A percentile compares a stretch with the other conserved stretches of the same genome.
Evolutionary conservation across 2,113 vertebrate species (phyloP).

Genomic region (Corythoichthys haematopterus): DNA sequence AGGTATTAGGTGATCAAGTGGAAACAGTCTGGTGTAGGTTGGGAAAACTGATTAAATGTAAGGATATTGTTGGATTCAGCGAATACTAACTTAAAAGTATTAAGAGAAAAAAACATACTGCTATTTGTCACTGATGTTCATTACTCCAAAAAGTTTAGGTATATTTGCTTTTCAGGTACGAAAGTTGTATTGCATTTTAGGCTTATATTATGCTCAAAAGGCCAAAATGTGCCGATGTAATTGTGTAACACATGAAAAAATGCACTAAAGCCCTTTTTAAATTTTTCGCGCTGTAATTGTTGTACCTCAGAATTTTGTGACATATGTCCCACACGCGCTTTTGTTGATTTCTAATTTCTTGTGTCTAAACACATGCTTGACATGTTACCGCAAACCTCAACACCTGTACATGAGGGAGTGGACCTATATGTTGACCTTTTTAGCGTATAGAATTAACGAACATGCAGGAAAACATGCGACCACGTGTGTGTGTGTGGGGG

Average conservation of each 20-base stretch:
- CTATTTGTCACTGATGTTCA: too few species aligned
- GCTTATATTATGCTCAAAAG: neutral
- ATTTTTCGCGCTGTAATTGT: neutral
- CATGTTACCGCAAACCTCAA: conserved; percentile 47
- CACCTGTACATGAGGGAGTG: conserved; percentile 22
- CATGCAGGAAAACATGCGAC: conserved; percentile 9
- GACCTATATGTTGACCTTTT: conserved; percentile 38
- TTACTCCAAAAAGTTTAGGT: too few species aligned
- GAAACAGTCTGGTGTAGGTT: neutral
- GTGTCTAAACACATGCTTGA: conserved; percentile 16
- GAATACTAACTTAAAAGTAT: conserved; percentile 3
- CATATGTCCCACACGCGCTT: conserved; percentile 16
- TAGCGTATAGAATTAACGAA: conserved; percentile 15
- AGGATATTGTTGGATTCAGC: neutral
- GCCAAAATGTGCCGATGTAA: neutral
- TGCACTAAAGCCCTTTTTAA: neutral
- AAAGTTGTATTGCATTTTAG: too few species aligned
- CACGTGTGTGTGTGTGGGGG: neutral
- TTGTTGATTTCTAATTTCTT: conserved; percentile 16
- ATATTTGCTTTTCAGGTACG: too few species aligned
- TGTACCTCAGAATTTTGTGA: neutral
- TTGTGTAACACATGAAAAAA: neutral
- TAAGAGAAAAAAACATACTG: neutral
- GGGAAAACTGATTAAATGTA: neutral
- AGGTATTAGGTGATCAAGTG: neutral